Evolutionary conservation across 2,797 vertebrate species (phyloP).

Genomic region (Crocodylus rhombifer): DNA sequence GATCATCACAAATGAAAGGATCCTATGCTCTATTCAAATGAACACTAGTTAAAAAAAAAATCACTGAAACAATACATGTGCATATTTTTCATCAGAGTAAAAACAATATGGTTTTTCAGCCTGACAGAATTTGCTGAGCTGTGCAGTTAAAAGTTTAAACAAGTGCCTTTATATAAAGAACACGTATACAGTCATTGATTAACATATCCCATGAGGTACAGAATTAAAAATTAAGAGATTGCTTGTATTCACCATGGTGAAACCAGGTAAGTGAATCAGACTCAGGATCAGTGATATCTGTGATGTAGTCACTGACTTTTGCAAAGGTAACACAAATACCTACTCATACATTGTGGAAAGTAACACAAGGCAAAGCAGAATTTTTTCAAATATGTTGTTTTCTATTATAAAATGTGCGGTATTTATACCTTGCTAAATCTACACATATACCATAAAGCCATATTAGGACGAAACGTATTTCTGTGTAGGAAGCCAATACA

Average conservation of each 20-base stretch:
- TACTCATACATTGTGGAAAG: background rate
- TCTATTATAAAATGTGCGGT: background rate
- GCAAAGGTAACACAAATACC: fast-evolving
- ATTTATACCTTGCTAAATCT: background rate
- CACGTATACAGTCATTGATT: background rate
- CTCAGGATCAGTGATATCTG: too few relatives aligned
- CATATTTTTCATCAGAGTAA: background rate
- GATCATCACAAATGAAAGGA: background rate
- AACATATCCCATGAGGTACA: background rate
- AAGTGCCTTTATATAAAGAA: background rate
- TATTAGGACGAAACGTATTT: background rate
- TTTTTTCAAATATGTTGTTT: fast-evolving
- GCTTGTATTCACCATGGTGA: background rate
- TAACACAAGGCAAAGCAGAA: background rate
- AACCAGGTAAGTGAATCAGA: background rate
- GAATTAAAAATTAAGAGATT: background rate
- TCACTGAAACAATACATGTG: background rate
- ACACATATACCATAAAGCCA: background rate
- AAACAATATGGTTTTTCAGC: fast-evolving
- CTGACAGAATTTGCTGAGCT: background rate
- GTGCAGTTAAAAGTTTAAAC: background rate
- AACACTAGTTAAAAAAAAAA: background rate
- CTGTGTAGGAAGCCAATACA: background rate
- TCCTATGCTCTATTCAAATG: background rate
- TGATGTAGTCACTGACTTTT: background rate